Base-by-base conservation (phyloP, 2,888 invertebrate genomes). In the Eupithecia subfuscata region DNA sequence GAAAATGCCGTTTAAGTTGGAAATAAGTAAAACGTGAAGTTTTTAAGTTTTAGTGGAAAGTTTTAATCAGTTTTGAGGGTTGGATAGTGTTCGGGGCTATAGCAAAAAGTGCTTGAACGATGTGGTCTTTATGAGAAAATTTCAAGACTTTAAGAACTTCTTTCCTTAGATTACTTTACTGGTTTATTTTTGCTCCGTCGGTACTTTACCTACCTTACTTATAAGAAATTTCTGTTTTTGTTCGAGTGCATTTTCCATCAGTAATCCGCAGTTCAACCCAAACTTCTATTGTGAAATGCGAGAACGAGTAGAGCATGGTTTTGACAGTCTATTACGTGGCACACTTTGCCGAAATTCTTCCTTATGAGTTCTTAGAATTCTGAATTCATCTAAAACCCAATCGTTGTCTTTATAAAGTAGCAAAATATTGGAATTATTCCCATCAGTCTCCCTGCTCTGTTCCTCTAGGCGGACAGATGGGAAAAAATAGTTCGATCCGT, bases 1-100 rank as follows among this genome's bases (percentile, higher is more conserved):
- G 77, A 73, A 73, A 75, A 63, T 77, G 52, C 12, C 74, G 68
- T 69, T 64, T 22, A 76, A 77, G 73, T 80, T 71, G 79, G 56
- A 74, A 56, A 77, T 76, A 68, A 73, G 75, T 77, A 63, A 70
- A 72, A 72, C 56, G 52, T 67, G 60, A 68, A 78, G 78, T 77
- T 75, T 79, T 79, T 81, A 80, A 83, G 83, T 82, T 81, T 83
- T 80, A 71, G 81, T 84, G 84, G 82, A 84, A 83, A 85, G 70
- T 76, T 76, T 73, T 70, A 75, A 73, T 73, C 75, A 65, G 67
- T 65, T 73, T 73, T 70, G 60, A 73, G 70, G 65, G 60, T 56
- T 65, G 68, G 52, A 52, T 73, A 71, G 71, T 71, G 52, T 34
- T 69, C 72, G 85, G 77, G 71, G 71, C 75, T 75, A 52, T 48